Base-by-base conservation (phyloP, 2,797 vertebrate genomes). In the Argyrosomus regius region DNA sequence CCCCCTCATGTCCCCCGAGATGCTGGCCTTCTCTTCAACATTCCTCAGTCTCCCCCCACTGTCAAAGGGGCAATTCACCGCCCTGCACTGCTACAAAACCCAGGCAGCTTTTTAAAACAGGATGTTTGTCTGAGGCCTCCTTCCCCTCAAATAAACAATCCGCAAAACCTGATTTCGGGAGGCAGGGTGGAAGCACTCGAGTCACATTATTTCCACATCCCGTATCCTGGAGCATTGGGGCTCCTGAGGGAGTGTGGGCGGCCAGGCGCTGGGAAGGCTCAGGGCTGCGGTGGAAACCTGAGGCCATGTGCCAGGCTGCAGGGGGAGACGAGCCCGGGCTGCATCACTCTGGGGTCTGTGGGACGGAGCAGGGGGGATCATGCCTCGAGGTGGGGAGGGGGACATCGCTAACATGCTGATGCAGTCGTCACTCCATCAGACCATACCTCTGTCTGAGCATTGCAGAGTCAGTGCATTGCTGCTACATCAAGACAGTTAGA, bases 111-210 rank as follows among this genome's bases (percentile, higher is more conserved):
- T 95, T 96, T 96, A 94, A 96, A 97, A 96, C 96, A 97, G 96
- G 96, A 97, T 96, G 97, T 96, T 97, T 97, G 96, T 95, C 95
- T 91, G 95, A 96, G 94, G 96, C 95, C 94, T 96, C 95, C 95
- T 95, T 96, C 94, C 95, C 96, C 96, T 96, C 96, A 96, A 96
- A 97, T 97, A 97, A 98, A 98, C 96, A 98, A 96, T 96, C 96
- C 93, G 92, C 94, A 95, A 94, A 95, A 95, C 93, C 96, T 96
- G 94, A 95, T 96, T 96, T 94, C 86, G 93, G 94, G 94, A 96
- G 95, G 95, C 93, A 92, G 92, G 93, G 95, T 95, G 96, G 96
- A 96, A 96, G 94, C 90, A 92, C 94, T 93, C 73, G 26, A 95
- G 93, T 89, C 78, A 82, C 94, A 93, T 93, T 91, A 93, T 94